These are phyloP conservation scores for Pseudochirops cupreus DNA, from an alignment of 2,797 vertebrate species.

Conservation along the genomic window DNA sequence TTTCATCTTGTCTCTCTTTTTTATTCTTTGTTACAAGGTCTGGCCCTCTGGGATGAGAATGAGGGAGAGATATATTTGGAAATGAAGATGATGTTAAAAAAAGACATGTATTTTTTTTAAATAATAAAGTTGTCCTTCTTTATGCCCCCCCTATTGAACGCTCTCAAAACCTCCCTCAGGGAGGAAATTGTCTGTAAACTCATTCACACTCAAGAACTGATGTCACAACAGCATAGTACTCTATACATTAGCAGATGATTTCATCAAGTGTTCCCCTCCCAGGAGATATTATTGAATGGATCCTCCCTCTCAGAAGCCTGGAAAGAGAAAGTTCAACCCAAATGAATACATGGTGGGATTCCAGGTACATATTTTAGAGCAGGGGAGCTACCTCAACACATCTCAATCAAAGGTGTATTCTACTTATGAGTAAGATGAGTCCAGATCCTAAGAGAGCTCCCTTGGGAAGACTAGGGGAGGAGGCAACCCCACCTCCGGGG, in stretches of 20 bases:
- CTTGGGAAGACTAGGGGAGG: not conserved
- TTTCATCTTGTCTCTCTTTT: not conserved
- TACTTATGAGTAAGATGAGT: not conserved
- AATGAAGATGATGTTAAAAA: not conserved
- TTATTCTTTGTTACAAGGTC: not conserved
- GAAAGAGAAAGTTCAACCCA: not conserved
- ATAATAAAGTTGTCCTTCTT: not conserved
- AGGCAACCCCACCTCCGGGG: not conserved
- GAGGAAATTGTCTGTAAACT: not conserved
- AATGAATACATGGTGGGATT: not conserved
- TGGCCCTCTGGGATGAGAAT: not conserved
- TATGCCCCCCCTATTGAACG: not conserved
- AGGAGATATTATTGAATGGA: not conserved
- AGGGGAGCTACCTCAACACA: not conserved
- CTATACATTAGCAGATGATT: not conserved
- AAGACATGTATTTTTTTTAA: not conserved
- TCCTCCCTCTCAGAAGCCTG: not conserved
- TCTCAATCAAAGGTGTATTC: not conserved
- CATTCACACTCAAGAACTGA: not conserved
- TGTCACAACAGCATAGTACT: not conserved
- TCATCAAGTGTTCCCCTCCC: not conserved
- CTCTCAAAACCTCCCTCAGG: not conserved
- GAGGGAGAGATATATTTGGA: not conserved
- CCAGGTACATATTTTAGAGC: not conserved
- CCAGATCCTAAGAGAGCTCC: not conserved